Evolutionary conservation across 2,888 invertebrate species (phyloP).

Genomic region (Cephus rjabovi): DNA sequence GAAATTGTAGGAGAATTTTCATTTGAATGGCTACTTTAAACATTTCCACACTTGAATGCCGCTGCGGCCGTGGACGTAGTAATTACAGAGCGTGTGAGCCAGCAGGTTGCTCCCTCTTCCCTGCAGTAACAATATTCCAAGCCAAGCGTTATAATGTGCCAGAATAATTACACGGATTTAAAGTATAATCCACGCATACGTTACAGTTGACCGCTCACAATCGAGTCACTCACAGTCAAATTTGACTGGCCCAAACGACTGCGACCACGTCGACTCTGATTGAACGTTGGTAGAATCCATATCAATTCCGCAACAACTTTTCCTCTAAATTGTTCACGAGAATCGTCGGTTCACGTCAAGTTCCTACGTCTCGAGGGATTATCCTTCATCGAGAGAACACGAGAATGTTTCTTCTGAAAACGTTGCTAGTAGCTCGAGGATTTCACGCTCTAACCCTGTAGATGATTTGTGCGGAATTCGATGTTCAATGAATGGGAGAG

Average conservation of each 20-base stretch:
- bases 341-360: too few species aligned
- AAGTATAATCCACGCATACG: neutral
- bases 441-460: neutral
- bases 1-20: constrained; percentile 1
- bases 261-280: neutral
- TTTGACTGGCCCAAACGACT: neutral
- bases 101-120: neutral
- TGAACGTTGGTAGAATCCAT: neutral
- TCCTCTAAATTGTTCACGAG: neutral
- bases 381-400: too few species aligned
- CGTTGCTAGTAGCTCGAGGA: neutral
- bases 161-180: neutral
- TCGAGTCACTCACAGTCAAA: neutral
- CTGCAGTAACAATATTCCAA: neutral
- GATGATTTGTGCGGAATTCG: neutral
- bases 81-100: constrained; percentile 2
- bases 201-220: neutral
- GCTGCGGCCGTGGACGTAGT: neutral
- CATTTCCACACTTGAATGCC: neutral
- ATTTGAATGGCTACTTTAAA: neutral
- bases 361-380: too few species aligned
- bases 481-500: neutral
- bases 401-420: neutral
- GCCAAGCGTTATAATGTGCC: neutral
- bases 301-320: neutral